Evolutionary conservation across 2,113 vertebrate species (phyloP).

Genomic region (Oryzias celebensis): DNA sequence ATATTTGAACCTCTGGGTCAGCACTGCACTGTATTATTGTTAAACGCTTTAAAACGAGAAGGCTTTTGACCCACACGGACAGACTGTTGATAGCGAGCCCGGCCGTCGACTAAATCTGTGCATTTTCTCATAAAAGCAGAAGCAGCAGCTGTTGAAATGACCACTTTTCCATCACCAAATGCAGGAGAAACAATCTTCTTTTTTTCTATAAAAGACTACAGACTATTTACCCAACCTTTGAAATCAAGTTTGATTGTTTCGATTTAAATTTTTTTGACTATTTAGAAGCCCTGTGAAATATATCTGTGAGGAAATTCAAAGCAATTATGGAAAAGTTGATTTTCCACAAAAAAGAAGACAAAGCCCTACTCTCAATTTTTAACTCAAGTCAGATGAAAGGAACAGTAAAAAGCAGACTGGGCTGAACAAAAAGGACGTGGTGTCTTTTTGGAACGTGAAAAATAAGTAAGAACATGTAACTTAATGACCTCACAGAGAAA

Average conservation of each 20-base stretch:
- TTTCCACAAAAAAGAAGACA: neutral
- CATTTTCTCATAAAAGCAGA: constrained; percentile 18
- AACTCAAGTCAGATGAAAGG: constrained; percentile 15
- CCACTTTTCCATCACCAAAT: constrained; percentile 12
- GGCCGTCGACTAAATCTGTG: neutral
- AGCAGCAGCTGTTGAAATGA: constrained; percentile 41
- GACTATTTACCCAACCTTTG: constrained; percentile 2
- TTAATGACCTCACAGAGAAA: neutral
- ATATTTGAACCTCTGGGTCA: constrained; percentile 68
- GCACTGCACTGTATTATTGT: constrained; percentile 19
- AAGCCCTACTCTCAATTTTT: constrained; percentile 20
- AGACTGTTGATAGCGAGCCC: constrained; percentile 60
- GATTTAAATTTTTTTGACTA: too few species aligned
- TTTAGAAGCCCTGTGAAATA: too few species aligned
- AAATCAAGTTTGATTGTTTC: too few species aligned
- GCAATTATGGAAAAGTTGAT: too few species aligned
- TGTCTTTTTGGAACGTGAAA: neutral
- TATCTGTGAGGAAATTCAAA: too few species aligned
- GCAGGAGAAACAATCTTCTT: neutral
- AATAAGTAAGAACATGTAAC: neutral
- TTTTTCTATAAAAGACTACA: constrained; percentile 18
- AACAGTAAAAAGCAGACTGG: too few species aligned
- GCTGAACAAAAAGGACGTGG: constrained; percentile 9
- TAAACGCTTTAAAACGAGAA: constrained; percentile 59
- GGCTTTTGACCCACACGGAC: constrained; percentile 67